Conservation (phyloP, 2,888 invertebrate species). For the Ormyrus rosae region DNA sequence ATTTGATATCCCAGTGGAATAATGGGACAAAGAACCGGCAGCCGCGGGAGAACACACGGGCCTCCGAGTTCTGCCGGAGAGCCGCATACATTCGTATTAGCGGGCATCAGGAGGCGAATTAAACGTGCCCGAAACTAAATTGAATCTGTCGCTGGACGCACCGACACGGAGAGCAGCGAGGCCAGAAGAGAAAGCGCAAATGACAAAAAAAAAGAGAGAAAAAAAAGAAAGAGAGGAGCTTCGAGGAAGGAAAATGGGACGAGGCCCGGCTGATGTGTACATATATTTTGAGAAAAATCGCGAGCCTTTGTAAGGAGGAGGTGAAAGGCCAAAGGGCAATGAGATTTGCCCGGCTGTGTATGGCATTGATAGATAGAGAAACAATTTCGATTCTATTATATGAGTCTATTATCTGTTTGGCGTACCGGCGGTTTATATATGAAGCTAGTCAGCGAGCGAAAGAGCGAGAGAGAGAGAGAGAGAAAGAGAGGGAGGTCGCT, state of each 20-base stretch:
- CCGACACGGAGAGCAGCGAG: background rate
- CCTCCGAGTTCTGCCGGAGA: too few relatives aligned
- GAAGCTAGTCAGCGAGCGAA: constrained; percentile 33
- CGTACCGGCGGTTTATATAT: constrained; percentile 64
- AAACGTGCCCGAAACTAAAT: too few relatives aligned
- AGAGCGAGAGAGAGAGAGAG: constrained; percentile 33
- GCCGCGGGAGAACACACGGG: background rate
- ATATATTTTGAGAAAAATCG: background rate
- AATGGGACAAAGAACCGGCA: constrained; percentile 24
- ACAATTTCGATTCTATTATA: constrained; percentile 75
- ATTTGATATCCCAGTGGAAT: constrained; percentile 14
- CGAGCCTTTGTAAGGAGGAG: too few relatives aligned
- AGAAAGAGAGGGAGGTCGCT: constrained; percentile 31
- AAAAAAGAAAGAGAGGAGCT: background rate
- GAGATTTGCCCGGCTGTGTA: constrained; percentile 59
- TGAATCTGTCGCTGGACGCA: background rate
- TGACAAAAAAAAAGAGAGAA: background rate
- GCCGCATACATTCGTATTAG: too few relatives aligned
- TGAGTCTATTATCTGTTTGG: constrained; percentile 73
- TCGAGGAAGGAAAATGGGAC: too few relatives aligned
- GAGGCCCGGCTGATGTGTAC: too few relatives aligned
- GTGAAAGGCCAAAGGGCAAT: background rate
- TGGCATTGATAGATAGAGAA: constrained; percentile 75
- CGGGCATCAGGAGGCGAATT: too few relatives aligned
- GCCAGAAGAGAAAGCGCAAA: background rate